phyloP scores from a whole-genome alignment of 53 echinoderm and acorn worm genomes.

The Luidia sarsii region DNA sequence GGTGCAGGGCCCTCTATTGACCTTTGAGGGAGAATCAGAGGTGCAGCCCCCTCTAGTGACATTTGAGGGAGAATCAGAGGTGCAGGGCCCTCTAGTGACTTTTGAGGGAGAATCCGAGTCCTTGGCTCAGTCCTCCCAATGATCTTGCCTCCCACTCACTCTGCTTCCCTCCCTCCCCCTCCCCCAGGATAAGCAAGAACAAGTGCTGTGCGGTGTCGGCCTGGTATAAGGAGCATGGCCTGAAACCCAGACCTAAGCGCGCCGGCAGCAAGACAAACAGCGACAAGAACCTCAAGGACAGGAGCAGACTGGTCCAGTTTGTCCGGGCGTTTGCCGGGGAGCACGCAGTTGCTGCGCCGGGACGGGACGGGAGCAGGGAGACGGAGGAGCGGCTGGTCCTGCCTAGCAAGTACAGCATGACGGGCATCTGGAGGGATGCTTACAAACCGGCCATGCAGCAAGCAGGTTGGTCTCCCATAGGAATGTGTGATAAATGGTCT shows the following conservation, averaged over 20 bases:
- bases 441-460: constrained; percentile 21
- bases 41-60: no score
- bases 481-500: no score
- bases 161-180: no score
- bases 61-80: no score
- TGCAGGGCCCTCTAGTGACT: no score
- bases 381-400: constrained; percentile 23
- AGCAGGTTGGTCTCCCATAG: no score
- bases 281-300: constrained; percentile 22
- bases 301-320: constrained; percentile 30
- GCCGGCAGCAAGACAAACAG: constrained; percentile 27
- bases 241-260: constrained; percentile 16
- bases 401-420: constrained; percentile 23
- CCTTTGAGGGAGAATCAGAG: no score
- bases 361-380: constrained; percentile 40
- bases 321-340: constrained; percentile 53
- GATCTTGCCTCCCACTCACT: no score
- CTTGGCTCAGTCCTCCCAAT: no score
- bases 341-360: constrained; percentile 40
- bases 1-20: no score
- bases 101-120: not conserved
- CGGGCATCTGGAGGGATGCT: constrained; percentile 21
- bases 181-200: constrained; percentile 46
- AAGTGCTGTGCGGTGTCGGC: constrained; percentile 14
- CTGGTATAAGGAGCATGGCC: constrained; percentile 35